These are phyloP conservation scores for Zenarchopterus dispar DNA, from an alignment of 2,797 vertebrate genomes.

Conservation along the genomic window DNA sequence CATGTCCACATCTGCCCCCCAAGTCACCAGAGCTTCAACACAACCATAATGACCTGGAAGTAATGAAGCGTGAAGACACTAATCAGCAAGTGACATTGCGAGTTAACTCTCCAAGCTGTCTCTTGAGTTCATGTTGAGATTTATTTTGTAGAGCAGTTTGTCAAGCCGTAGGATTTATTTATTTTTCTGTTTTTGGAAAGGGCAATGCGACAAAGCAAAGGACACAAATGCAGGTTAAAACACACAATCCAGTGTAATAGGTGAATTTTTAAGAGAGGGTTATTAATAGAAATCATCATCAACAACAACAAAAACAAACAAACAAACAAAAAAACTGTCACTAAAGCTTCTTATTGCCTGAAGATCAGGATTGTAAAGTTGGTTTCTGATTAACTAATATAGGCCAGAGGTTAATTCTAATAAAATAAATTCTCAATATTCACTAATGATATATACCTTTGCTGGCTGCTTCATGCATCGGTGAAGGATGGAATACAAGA, in stretches of 20 bases:
- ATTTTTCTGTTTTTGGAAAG: too few species aligned
- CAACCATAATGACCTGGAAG: slow-evolving; percentile 91
- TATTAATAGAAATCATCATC: slow-evolving; percentile 7
- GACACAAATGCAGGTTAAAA: too few species aligned
- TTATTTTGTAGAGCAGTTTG: slow-evolving; percentile 45
- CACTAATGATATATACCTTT: slow-evolving; percentile 81
- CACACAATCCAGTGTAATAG: background rate
- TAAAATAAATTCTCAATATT: background rate
- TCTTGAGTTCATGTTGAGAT: slow-evolving; percentile 35
- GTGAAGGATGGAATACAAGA: slow-evolving; percentile 88
- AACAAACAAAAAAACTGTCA: background rate
- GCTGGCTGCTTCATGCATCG: slow-evolving; percentile 91
- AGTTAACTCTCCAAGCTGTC: slow-evolving; percentile 58
- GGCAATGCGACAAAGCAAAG: too few species aligned
- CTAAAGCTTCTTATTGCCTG: background rate
- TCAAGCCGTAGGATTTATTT: slow-evolving; percentile 7
- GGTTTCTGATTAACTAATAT: background rate
- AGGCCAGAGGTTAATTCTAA: slow-evolving; percentile 5
- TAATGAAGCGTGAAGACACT: slow-evolving; percentile 59
- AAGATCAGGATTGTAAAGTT: background rate
- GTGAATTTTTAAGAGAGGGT: background rate
- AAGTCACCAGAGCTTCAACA: slow-evolving; percentile 90
- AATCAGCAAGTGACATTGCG: slow-evolving; percentile 53
- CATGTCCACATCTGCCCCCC: slow-evolving; percentile 93
- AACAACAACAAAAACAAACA: too few species aligned